A percentile compares a stretch with the other conserved stretches of the same genome.
phyloP scores from a whole-genome alignment of 2,113 vertebrate species.

The Mus pahari region DNA sequence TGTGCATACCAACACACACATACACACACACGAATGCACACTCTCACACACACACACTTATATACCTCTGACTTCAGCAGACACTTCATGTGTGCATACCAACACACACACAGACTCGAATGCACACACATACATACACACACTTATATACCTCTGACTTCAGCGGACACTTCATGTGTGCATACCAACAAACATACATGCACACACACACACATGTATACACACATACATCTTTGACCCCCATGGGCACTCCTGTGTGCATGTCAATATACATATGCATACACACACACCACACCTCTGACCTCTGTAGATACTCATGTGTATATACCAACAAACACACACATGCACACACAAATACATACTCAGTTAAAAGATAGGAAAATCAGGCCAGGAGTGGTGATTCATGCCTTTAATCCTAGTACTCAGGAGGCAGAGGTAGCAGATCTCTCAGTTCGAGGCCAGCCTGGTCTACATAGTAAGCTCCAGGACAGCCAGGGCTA shows the following conservation, averaged over 20 bases:
- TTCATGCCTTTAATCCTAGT: background rate
- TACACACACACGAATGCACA: background rate
- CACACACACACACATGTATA: too few species aligned
- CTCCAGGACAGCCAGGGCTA: background rate
- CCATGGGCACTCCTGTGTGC: background rate
- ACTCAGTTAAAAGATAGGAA: background rate
- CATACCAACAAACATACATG: too few species aligned
- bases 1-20: too few species aligned
- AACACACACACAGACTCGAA: background rate
- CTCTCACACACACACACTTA: too few species aligned
- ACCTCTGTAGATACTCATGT: too few species aligned
- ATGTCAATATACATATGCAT: background rate
- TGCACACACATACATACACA: too few species aligned
- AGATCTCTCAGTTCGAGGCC: background rate
- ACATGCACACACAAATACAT: background rate
- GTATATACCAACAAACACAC: background rate
- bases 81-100: too few species aligned
- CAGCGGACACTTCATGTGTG: too few species aligned
- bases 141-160: too few species aligned
- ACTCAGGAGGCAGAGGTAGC: background rate
- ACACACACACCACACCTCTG: too few species aligned
- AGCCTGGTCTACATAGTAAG: background rate
- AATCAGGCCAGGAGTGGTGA: background rate
- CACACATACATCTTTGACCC: too few species aligned
- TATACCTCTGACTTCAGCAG: too few species aligned